A percentile compares a stretch with the other conserved stretches of the same genome.
phyloP scores from a whole-genome alignment of 2,113 vertebrate genomes.

The Chiloscyllium plagiosum region DNA sequence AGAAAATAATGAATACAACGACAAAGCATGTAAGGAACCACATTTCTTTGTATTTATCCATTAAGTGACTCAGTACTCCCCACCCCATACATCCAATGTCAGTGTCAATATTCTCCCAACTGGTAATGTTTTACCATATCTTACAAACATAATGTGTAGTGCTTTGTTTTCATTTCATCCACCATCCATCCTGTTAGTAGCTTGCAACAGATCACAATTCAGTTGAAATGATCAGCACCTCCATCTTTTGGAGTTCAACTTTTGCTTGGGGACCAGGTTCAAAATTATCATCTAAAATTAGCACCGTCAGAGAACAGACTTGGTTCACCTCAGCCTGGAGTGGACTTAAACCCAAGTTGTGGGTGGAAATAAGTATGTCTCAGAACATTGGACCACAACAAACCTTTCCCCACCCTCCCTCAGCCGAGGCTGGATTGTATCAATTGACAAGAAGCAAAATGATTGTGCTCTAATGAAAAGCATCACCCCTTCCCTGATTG shows the following conservation, averaged over 20 bases:
- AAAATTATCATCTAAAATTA: background rate
- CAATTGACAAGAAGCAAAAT: background rate
- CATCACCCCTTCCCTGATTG: background rate
- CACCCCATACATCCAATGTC: conserved; percentile 11
- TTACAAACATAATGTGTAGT: background rate
- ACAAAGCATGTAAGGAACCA: conserved; percentile 28
- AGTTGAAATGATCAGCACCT: background rate
- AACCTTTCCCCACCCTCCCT: background rate
- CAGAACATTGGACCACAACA: background rate
- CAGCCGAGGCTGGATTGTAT: background rate
- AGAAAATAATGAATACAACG: background rate
- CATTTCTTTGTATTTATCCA: conserved; percentile 32
- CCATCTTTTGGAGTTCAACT: background rate
- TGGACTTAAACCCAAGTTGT: background rate
- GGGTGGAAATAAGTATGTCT: background rate
- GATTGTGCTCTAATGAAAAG: background rate
- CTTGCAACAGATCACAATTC: background rate
- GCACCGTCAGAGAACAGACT: background rate
- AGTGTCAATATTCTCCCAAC: background rate
- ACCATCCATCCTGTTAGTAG: background rate
- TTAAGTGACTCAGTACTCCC: background rate
- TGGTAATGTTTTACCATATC: background rate
- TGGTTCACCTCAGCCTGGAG: background rate
- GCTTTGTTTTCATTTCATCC: background rate
- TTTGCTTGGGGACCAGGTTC: background rate